These are phyloP conservation scores for Nesoenas mayeri DNA, from an alignment of 2,113 vertebrate genomes.

Conservation along the genomic window DNA sequence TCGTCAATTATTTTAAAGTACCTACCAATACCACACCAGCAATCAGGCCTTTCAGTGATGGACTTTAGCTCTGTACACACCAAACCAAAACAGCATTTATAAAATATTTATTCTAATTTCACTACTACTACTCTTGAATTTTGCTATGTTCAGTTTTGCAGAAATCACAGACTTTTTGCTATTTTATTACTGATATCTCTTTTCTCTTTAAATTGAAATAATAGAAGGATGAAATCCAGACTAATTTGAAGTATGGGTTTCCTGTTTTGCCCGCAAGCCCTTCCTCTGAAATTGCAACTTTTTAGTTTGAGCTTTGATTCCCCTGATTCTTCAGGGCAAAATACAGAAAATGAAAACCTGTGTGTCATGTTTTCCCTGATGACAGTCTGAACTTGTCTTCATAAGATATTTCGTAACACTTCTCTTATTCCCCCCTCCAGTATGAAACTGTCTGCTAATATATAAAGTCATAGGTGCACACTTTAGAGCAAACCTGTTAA, in stretches of 20 bases:
- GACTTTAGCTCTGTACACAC: not conserved
- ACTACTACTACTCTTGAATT: not conserved
- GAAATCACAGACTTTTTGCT: not conserved
- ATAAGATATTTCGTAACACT: not conserved
- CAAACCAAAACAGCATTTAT: not conserved
- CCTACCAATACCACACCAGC: not conserved
- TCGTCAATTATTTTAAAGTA: not conserved
- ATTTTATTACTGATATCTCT: not conserved
- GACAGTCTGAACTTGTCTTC: not conserved
- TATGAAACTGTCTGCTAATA: not conserved
- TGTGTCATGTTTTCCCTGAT: not conserved
- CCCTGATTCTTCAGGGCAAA: not conserved
- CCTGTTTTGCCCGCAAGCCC: not conserved
- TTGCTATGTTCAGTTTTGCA: not conserved
- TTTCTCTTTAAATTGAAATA: not conserved
- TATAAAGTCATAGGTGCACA: not conserved
- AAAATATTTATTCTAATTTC: not conserved
- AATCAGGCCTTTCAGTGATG: not conserved
- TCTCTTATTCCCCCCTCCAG: not conserved
- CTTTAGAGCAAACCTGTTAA: not conserved
- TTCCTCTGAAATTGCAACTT: not conserved
- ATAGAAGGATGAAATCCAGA: not conserved
- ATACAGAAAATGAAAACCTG: not conserved
- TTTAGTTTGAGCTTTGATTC: conserved; percentile 7
- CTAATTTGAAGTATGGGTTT: not conserved